Percentiles rank a stretch among this genome's conserved stretches.
Evolutionary conservation across 2,797 vertebrate species (phyloP).

Genomic region (Gymnoscopelus microlampas): DNA sequence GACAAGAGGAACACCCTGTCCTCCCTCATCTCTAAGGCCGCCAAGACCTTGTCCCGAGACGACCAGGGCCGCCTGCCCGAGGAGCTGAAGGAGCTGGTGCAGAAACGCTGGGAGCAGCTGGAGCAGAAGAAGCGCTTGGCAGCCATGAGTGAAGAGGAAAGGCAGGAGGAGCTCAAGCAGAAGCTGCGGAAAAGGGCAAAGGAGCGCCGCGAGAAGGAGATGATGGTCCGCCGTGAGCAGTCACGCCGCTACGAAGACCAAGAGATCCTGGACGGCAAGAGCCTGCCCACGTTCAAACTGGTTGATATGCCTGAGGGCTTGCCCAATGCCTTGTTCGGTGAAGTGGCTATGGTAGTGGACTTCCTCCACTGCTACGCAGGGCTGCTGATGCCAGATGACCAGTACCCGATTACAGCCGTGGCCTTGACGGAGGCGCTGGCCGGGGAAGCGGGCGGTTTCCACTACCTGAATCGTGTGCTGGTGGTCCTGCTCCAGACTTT

Average conservation of each 20-base stretch:
- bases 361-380: slow-evolving; percentile 94
- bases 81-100: slow-evolving; percentile 88
- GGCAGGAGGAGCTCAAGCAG: slow-evolving; percentile 88
- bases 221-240: slow-evolving; percentile 88
- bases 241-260: slow-evolving; percentile 94
- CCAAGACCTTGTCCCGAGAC: slow-evolving; percentile 88
- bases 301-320: slow-evolving; percentile 96
- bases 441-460: slow-evolving; percentile 92
- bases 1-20: slow-evolving; percentile 93
- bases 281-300: slow-evolving; percentile 87
- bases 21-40: slow-evolving; percentile 89
- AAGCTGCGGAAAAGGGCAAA: slow-evolving; percentile 92
- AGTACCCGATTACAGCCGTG: slow-evolving; percentile 90
- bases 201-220: slow-evolving; percentile 91
- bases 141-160: slow-evolving; percentile 93
- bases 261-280: slow-evolving; percentile 85
- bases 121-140: slow-evolving; percentile 92
- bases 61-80: slow-evolving; percentile 92
- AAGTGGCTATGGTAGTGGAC: slow-evolving; percentile 94
- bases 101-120: slow-evolving; percentile 92
- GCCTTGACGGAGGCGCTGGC: slow-evolving; percentile 94
- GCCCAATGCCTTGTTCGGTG: slow-evolving; percentile 94
- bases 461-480: slow-evolving; percentile 92
- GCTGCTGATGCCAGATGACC: slow-evolving; percentile 92
- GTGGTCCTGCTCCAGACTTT: slow-evolving; percentile 95